Evolutionary conservation across 2,888 invertebrate species (phyloP).

Genomic region (Creontiades dilutus): DNA sequence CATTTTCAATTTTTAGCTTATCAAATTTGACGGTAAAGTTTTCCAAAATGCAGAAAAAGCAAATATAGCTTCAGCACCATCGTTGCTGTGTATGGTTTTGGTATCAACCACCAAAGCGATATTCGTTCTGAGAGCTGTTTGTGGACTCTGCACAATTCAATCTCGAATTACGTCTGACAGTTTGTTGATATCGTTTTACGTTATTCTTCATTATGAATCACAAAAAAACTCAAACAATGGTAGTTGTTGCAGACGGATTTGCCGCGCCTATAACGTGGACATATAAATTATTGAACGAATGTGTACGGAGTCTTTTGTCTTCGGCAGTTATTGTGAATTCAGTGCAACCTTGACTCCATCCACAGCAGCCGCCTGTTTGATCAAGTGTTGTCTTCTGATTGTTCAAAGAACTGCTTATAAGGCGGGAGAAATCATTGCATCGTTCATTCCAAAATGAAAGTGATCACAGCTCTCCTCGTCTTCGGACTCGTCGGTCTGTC

Average conservation of each 20-base stretch:
- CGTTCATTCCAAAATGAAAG: constrained; percentile 48
- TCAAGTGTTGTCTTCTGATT: constrained; percentile 39
- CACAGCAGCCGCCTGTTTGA: constrained; percentile 24
- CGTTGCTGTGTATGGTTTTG: too few relatives aligned
- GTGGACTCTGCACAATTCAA: too few relatives aligned
- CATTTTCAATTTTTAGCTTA: too few relatives aligned
- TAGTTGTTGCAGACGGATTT: not conserved
- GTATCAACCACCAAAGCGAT: too few relatives aligned
- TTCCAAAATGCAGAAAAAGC: too few relatives aligned
- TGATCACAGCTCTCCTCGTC: constrained; percentile 38
- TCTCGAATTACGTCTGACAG: too few relatives aligned
- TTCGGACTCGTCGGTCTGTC: constrained; percentile 29
- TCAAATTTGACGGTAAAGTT: too few relatives aligned
- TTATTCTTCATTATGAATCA: not conserved
- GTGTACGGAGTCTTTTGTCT: not conserved
- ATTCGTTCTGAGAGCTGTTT: too few relatives aligned
- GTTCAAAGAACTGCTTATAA: not conserved
- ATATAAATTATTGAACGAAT: not conserved
- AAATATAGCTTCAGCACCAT: too few relatives aligned
- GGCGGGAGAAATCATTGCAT: not conserved
- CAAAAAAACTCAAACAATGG: not conserved
- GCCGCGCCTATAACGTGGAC: not conserved
- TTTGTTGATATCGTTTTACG: not conserved
- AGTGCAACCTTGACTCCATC: constrained; percentile 1
- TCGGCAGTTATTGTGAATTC: constrained; percentile 4